A percentile compares a stretch with the other conserved stretches of the same genome.
Evolutionary conservation across 2,797 vertebrate genomes (phyloP).

Genomic region (Chloroceryle amazona): DNA sequence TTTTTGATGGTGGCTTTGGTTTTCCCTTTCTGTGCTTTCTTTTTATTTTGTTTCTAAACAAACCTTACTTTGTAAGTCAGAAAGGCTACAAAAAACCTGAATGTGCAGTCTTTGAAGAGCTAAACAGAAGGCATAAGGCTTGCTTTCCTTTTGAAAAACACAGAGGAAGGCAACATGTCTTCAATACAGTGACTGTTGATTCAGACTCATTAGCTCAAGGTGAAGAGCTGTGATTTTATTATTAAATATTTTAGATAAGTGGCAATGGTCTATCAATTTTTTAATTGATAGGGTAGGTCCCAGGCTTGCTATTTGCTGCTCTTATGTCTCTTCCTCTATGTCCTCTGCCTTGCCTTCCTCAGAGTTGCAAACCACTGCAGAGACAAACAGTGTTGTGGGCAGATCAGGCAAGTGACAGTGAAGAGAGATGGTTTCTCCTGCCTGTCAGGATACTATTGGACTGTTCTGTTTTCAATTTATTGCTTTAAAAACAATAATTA

Average conservation of each 20-base stretch:
- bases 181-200: background rate
- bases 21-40: background rate
- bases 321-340: background rate
- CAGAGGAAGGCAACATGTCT: background rate
- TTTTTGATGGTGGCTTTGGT: background rate
- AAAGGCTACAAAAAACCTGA: background rate
- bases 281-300: background rate
- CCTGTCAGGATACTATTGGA: background rate
- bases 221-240: background rate
- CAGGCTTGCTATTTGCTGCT: background rate
- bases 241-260: background rate
- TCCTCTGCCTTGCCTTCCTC: background rate
- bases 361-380: background rate
- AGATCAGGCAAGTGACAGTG: background rate
- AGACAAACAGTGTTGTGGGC: background rate
- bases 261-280: background rate
- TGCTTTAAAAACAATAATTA: background rate
- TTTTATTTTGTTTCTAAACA: background rate
- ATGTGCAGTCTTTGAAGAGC: background rate
- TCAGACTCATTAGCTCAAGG: background rate
- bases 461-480: background rate
- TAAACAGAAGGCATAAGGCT: background rate
- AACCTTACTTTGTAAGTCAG: background rate
- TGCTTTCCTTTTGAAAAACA: background rate
- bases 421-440: background rate